Evolutionary conservation across 1,140 invertebrate species (phyloP), one percentile per base, ranked within the genome.

Genomic region (Drosophila subpulchrella): DNA sequence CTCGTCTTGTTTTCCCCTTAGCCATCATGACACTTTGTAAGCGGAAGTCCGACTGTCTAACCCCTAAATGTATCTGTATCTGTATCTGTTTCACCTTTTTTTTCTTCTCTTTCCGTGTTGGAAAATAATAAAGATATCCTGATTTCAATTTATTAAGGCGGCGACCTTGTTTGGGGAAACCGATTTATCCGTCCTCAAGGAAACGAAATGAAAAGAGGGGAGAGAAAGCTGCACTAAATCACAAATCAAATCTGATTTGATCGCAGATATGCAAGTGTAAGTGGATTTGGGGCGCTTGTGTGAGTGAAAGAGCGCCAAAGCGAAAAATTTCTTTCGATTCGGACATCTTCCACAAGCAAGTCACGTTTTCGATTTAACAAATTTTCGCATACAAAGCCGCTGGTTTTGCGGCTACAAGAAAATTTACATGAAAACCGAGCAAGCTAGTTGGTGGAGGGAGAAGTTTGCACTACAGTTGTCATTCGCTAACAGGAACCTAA

Each of bases 311-410:
- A 54, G 63, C 62, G 71, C 44, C 54, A 63, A 39, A 67, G 63
- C 47, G 68, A 50, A 39, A 42, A 60, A 77, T 47, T 56, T 74
- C 53, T 56, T 66, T 63, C 42, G 67, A 34, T 55, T 75, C 34
- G 50, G 47, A 44, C 51, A 80, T 66, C 63, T 73, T 82, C 61
- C 53, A 65, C 58, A 89, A 75, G 70, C 84, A 84, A 89, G 84
- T 89, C 84, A 89, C 84, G 84, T 89, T 89, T 89, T 89, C 68
- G 85, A 80, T 89, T 89, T 84, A 90, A 79, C 77, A 89, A 89
- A 89, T 89, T 88, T 89, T 89, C 70, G 80, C 78, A 85, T 85
- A 78, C 82, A 85, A 77, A 85, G 61, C 73, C 61, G 48, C 67
- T 72, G 66, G 66, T 62, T 75, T 57, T 63, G 76, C 60, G 46